These are phyloP conservation scores for Actinia equina DNA, from an alignment of 64 coral and sea anemone genomes.

Conservation along the genomic window DNA sequence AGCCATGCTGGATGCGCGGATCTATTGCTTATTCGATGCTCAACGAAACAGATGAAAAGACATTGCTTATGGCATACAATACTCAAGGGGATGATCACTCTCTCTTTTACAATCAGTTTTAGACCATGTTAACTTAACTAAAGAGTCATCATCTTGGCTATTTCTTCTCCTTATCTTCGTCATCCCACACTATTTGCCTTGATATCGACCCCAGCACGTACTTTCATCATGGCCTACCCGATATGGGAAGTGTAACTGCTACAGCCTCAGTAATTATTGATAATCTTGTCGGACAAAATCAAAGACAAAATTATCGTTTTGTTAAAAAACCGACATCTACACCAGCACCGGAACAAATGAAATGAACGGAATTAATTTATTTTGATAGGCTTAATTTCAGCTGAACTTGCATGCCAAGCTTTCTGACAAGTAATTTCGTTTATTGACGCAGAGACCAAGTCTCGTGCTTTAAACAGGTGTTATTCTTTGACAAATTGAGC, in stretches of 20 bases:
- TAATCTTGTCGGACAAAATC: neutral
- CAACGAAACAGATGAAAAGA: too few relatives aligned
- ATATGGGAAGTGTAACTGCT: neutral
- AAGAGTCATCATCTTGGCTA: too few relatives aligned
- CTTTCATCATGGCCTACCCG: too few relatives aligned
- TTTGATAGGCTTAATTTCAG: neutral
- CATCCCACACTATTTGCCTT: too few relatives aligned
- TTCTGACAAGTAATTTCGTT: neutral
- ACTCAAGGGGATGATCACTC: too few relatives aligned
- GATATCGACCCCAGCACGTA: too few relatives aligned
- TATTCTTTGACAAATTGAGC: neutral
- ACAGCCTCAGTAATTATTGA: neutral
- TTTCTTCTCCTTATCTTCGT: too few relatives aligned
- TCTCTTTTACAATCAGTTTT: too few relatives aligned
- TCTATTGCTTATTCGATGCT: too few relatives aligned
- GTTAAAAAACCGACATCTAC: neutral
- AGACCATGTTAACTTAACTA: too few relatives aligned
- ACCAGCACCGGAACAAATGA: neutral
- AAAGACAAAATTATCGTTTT: neutral
- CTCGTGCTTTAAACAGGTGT: neutral
- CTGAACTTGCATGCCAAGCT: neutral
- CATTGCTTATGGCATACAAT: too few relatives aligned
- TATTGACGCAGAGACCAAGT: neutral
- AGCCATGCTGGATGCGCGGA: too few relatives aligned
- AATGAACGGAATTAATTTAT: neutral